phyloP scores from a whole-genome alignment of 2,888 invertebrate genomes.

The Spatulosminthurus flaviceps region DNA sequence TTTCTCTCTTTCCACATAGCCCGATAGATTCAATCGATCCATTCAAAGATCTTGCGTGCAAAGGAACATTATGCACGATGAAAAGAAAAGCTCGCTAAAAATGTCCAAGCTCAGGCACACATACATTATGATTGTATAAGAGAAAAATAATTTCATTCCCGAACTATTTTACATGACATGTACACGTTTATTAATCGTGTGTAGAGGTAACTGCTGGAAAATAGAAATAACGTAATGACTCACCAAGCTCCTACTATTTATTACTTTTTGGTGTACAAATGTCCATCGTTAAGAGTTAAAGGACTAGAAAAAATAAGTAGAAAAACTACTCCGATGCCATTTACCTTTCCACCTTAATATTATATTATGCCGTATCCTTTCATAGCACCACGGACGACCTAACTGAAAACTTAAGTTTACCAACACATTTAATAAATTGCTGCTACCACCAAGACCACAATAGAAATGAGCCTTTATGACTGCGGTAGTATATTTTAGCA shows the following conservation, averaged over 20 bases:
- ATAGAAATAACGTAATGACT: slow-evolving; percentile 8
- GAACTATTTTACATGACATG: slow-evolving; percentile 15
- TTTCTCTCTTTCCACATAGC: slow-evolving; percentile 20
- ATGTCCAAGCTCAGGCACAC: slow-evolving; percentile 16
- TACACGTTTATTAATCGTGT: neutral
- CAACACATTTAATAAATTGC: neutral
- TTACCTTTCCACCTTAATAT: no score
- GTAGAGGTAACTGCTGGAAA: neutral
- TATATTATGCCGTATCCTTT: neutral
- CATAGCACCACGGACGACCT: neutral
- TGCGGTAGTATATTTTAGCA: no score
- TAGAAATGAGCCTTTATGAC: no score
- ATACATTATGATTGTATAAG: slow-evolving; percentile 26
- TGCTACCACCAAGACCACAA: neutral
- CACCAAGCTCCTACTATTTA: neutral
- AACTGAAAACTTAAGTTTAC: neutral
- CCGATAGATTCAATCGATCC: slow-evolving; percentile 45
- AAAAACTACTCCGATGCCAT: no score
- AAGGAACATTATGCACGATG: slow-evolving; percentile 38
- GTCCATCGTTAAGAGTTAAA: no score
- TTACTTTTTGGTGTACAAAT: neutral
- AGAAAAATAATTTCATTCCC: slow-evolving; percentile 29
- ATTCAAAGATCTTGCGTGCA: slow-evolving; percentile 45
- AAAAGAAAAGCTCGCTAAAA: slow-evolving; percentile 27
- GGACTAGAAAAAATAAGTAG: no score